Percentiles rank a stretch among this genome's conserved stretches.
phyloP scores from a whole-genome alignment of 2,888 invertebrate species.

The Xanthorhoe spadicearia region DNA sequence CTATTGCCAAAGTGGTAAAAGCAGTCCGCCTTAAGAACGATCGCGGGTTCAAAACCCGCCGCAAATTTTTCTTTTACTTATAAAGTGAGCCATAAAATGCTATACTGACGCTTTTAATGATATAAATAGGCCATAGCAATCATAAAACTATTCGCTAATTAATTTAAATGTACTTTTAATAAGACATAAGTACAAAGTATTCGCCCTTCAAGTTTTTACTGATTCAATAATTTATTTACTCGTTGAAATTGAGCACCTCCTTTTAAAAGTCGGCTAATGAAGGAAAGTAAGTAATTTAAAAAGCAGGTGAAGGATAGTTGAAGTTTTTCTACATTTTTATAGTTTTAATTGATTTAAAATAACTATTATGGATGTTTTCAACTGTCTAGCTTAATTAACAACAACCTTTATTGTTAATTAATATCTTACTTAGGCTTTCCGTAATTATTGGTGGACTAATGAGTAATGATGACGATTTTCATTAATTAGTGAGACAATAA shows the following conservation, averaged over 20 bases:
- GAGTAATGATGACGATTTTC: background rate
- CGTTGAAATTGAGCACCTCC: background rate
- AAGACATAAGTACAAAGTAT: slow-evolving; percentile 14
- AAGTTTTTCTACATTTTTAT: slow-evolving; percentile 19
- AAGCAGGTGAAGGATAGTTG: slow-evolving; percentile 35
- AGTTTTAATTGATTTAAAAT: slow-evolving; percentile 8
- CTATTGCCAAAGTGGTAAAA: no score
- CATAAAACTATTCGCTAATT: slow-evolving; percentile 10
- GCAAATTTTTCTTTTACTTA: no score
- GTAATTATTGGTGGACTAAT: background rate
- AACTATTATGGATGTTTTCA: background rate
- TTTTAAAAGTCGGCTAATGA: slow-evolving; percentile 25
- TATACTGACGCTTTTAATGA: background rate
- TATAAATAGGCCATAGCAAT: slow-evolving; percentile 1
- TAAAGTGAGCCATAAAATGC: background rate
- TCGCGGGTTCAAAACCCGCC: no score
- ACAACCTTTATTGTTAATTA: background rate
- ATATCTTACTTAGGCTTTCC: background rate
- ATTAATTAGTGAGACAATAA: background rate
- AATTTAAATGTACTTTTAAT: slow-evolving; percentile 15
- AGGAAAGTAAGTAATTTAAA: slow-evolving; percentile 38
- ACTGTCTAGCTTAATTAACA: background rate
- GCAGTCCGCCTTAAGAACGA: no score
- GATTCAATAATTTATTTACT: background rate
- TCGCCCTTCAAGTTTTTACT: background rate